Base-by-base conservation (phyloP, 2,113 vertebrate species). In the Conger conger region DNA sequence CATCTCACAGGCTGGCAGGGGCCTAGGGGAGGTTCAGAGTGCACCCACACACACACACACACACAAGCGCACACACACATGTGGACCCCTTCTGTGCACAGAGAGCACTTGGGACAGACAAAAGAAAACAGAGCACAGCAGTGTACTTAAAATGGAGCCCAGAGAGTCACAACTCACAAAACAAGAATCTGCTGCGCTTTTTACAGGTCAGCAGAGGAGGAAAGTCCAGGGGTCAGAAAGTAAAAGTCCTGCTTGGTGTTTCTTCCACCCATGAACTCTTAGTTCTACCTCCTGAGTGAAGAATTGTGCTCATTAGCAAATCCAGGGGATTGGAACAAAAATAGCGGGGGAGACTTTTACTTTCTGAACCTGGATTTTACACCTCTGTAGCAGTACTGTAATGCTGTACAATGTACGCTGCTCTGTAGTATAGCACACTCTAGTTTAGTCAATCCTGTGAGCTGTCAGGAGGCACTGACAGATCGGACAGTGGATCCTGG, bases 51-150 rank as follows among this genome's bases (percentile, higher is more conserved):
- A n/a, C 76, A 84, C 82, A 38, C 68, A 76, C 54, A 23, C 33
- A 85, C 13, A 33, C 84, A 85, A 37, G 37, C 37, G 30, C 54
- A 79, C 23, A 60, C 76, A 84, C 40, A 84, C 60, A 76, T 37
- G 81, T 23, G 81, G 36, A 82, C 53, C 8, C 23, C 23, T 73
- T 38, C 20, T n/a, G 18, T 9, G 37, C 42, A 45, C 23, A 63
- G 18, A 63, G 20, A 63, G 45, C 6, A 50, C 45, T 50, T 27
- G 57, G 23, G 57, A 63, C 57, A 63, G 57, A 63, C 18, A 63
- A 63, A 16, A 63, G 18, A 63, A 63, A 23, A 27, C 18, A 63
- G 23, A 27, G 57, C 57, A 63, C 11, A 57, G 18, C 54, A 57
- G 40, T 57, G 57, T 63, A 63, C n/a, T 73, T 13, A 23, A 27